Evolutionary conservation across 1,140 invertebrate species (phyloP), one percentile per base, ranked within the genome.

Genomic region (Drosophila nikananu): DNA sequence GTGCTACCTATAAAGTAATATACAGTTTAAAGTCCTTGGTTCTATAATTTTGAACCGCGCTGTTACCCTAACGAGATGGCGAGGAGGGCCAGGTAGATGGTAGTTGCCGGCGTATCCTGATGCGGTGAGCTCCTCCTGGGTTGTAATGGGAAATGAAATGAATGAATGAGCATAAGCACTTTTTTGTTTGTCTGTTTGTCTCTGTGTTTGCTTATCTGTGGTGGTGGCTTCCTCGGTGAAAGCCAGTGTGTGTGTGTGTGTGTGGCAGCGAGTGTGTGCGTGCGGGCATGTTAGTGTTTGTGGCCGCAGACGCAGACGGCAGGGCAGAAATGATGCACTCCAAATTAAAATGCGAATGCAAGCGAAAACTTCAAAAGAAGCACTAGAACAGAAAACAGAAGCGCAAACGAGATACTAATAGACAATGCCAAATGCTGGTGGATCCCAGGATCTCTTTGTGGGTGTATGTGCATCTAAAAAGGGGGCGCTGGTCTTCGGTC

Each of bases 131-230:
- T 79, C 44, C 76, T 75, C 48, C 65, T 60, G 48, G 67, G 68
- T 57, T 90, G 86, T 90, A 90, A 90, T 90, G 86, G 86, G 86
- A 90, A 90, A 90, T 90, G 86, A 90, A 90, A 90, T 90, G 86
- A 90, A 90, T 90, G 86, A 90, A 90, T 90, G 86, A 90, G 82
- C 86, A 90, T 90, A 90, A 90, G 86, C 81, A 90, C 86, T 91
- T 90, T 79, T 90, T 90, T 89, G 83, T 87, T 86, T 87, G 70
- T 76, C 57, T 81, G 62, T 61, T 37, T 58, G 60, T 71, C 39
- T 49, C 46, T 65, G 46, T 73, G 58, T 70, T 62, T 65, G 80
- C 61, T 67, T 62, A 59, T 66, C 42, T 62, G 63, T 66, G 70
- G 63, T 66, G 71, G 68, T 74, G 55, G 71, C 70, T 73, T 73